These are phyloP conservation scores for Lacerta bilineata DNA, from an alignment of 2,797 vertebrate species.

Conservation along the genomic window DNA sequence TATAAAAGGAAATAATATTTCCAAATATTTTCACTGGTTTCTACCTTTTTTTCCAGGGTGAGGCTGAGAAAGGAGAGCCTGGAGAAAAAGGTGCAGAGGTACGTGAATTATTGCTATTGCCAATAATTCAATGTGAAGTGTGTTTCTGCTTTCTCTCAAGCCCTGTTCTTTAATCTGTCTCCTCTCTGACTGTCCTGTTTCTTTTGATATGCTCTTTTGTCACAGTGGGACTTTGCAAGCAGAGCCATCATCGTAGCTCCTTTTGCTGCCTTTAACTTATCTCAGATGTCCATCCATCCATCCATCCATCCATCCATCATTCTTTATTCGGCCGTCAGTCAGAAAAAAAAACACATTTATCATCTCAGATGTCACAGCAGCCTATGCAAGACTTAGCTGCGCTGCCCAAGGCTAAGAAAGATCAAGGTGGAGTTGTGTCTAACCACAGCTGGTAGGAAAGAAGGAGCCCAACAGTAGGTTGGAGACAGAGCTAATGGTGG, in stretches of 20 bases:
- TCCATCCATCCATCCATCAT: too few relatives aligned
- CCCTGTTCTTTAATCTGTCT: not conserved
- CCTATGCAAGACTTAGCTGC: not conserved
- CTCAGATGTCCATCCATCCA: not conserved
- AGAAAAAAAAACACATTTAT: not conserved
- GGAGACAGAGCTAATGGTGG: too few relatives aligned
- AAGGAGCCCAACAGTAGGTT: too few relatives aligned
- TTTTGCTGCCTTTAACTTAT: not conserved
- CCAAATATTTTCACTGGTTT: slow-evolving; percentile 37
- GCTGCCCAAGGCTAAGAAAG: not conserved
- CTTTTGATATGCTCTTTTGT: not conserved
- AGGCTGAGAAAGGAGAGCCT: slow-evolving; percentile 81
- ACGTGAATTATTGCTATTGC: slow-evolving; percentile 25
- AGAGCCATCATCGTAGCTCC: not conserved
- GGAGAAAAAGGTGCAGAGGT: slow-evolving; percentile 87
- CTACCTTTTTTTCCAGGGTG: slow-evolving; percentile 80
- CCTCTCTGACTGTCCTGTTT: not conserved
- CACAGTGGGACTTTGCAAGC: not conserved
- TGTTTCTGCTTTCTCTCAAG: not conserved
- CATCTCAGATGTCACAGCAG: not conserved
- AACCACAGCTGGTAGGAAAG: too few relatives aligned
- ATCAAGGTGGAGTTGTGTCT: too few relatives aligned
- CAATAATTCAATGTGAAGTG: not conserved
- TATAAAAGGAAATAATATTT: not conserved
- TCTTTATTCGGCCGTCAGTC: too few relatives aligned